These are phyloP conservation scores for Erebia ligea DNA, from an alignment of 2,888 invertebrate genomes.

Conservation along the genomic window DNA sequence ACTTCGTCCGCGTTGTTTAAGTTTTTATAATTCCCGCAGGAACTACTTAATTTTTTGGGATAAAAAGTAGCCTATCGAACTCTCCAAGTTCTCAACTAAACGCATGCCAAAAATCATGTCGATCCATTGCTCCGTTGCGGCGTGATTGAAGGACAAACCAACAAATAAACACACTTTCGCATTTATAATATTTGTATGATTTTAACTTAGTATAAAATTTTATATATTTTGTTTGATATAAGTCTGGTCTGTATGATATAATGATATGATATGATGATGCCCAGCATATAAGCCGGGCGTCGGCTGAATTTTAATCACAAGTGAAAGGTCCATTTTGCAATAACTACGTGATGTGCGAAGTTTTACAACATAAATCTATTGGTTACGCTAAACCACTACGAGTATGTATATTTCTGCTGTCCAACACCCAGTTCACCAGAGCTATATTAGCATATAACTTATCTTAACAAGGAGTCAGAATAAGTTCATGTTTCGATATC, in stretches of 20 bases:
- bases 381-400: slow-evolving; percentile 16
- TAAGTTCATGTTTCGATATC: neutral
- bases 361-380: slow-evolving; percentile 32
- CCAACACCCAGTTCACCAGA: neutral
- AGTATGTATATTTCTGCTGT: slow-evolving; percentile 3
- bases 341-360: slow-evolving; percentile 42
- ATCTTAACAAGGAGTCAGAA: neutral
- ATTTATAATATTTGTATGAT: too few relatives aligned
- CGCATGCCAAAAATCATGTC: too few relatives aligned
- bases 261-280: slow-evolving; percentile 36
- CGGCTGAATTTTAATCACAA: slow-evolving; percentile 42
- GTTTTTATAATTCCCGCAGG: too few relatives aligned
- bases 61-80: too few relatives aligned
- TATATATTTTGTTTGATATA: neutral
- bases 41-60: too few relatives aligned
- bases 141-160: neutral
- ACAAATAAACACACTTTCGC: neutral
- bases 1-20: too few relatives aligned
- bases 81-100: too few relatives aligned
- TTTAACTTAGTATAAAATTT: neutral
- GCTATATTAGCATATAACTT: neutral
- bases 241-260: slow-evolving; percentile 31
- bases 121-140: too few relatives aligned
- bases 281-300: slow-evolving; percentile 36
- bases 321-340: slow-evolving; percentile 45